phyloP scores from a whole-genome alignment of 2,888 invertebrate species.

The Sacculina carcini region DNA sequence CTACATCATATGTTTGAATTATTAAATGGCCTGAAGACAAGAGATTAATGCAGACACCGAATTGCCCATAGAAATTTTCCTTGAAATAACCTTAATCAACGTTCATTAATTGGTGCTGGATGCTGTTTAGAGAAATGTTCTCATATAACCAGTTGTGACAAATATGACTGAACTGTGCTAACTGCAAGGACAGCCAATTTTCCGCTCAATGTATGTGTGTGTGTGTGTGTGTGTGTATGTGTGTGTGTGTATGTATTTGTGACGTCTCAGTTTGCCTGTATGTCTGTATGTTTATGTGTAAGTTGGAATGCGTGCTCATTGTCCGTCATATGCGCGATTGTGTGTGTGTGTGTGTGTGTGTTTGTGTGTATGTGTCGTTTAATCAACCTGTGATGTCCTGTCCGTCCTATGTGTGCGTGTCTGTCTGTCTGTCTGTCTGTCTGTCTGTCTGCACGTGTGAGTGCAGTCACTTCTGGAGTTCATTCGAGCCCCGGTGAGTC shows the following conservation, averaged over 20 bases:
- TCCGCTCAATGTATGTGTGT: neutral
- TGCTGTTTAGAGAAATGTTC: too few relatives aligned
- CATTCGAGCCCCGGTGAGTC: slow-evolving; percentile 96
- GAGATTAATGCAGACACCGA: too few relatives aligned
- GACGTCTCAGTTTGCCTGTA: neutral
- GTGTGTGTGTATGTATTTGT: neutral
- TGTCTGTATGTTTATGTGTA: neutral
- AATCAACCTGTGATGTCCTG: slow-evolving; percentile 28
- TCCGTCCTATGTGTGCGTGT: too few relatives aligned
- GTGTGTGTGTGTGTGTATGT: slow-evolving; percentile 3
- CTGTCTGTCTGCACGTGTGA: slow-evolving; percentile 38
- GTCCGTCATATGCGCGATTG: neutral
- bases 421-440: too few relatives aligned
- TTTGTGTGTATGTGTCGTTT: slow-evolving; percentile 46
- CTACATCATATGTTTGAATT: too few relatives aligned
- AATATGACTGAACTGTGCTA: too few relatives aligned
- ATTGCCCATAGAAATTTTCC: too few relatives aligned
- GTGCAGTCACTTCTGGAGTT: slow-evolving; percentile 92
- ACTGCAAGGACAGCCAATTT: too few relatives aligned
- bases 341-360: neutral
- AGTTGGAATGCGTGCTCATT: neutral
- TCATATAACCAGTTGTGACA: too few relatives aligned
- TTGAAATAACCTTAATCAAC: too few relatives aligned
- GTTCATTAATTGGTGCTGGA: too few relatives aligned
- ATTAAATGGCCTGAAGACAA: too few relatives aligned